Conservation (phyloP, 2,888 invertebrate genomes). For the Elaeidobius kamerunicus region DNA sequence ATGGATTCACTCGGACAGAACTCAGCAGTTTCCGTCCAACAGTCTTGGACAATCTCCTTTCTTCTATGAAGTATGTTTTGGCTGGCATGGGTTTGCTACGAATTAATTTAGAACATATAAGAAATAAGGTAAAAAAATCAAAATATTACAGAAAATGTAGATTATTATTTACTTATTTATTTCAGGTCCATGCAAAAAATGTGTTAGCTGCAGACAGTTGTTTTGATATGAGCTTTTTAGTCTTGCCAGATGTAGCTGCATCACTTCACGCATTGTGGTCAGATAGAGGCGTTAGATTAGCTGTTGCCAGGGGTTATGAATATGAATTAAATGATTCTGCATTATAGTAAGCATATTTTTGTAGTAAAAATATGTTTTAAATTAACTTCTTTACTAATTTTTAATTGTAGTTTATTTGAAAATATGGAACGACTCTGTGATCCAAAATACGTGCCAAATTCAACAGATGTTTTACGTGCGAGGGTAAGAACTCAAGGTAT, state of each 20-base stretch:
- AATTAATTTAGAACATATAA: conserved; percentile 59
- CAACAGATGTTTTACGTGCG: conserved; percentile 61
- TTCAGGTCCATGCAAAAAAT: conserved; percentile 53
- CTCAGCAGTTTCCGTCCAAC: conserved; percentile 61
- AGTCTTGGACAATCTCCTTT: conserved; percentile 61
- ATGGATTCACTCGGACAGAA: conserved; percentile 61
- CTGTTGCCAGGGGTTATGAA: conserved; percentile 64
- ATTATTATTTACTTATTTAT: conserved; percentile 18
- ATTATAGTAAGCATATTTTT: conserved; percentile 55
- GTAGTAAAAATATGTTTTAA: conserved; percentile 5
- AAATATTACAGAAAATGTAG: too few species aligned
- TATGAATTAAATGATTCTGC: conserved; percentile 67
- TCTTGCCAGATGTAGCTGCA: conserved; percentile 53
- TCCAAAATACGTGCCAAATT: conserved; percentile 61
- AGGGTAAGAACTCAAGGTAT: conserved; percentile 64
- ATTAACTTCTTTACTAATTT: neutral
- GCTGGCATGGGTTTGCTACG: conserved; percentile 63
- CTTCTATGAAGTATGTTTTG: conserved; percentile 66
- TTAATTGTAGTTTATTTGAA: conserved; percentile 58
- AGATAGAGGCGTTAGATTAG: conserved; percentile 60
- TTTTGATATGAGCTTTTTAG: conserved; percentile 55
- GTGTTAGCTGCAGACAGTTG: conserved; percentile 53
- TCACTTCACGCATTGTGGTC: conserved; percentile 60
- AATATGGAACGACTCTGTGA: conserved; percentile 64
- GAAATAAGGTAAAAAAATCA: conserved; percentile 53